Evolutionary conservation across 1,140 invertebrate genomes (phyloP), one percentile per base, ranked within the genome.

Genomic region (Orchesella cincta): DNA sequence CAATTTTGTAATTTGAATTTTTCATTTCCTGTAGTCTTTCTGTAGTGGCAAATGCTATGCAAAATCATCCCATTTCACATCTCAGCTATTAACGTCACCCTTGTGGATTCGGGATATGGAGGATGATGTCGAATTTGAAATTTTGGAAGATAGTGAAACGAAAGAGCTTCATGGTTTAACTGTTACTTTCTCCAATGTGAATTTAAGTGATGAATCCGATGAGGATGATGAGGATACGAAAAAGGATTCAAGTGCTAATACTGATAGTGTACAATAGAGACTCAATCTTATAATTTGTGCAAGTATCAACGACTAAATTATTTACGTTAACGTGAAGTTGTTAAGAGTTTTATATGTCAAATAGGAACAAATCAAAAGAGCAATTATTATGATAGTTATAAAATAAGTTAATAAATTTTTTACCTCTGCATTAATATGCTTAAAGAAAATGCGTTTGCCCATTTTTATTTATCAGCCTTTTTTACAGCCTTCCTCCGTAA

Each of bases 11-110:
- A n/a, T n/a, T n/a, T n/a, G n/a, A n/a, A n/a, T n/a, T n/a, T n/a
- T n/a, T n/a, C n/a, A n/a, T n/a, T n/a, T n/a, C n/a, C n/a, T 86
- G 74, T 82, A 90, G 88, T 92, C 92, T 82, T 96, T 92, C 84
- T 97, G 94, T 83, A 93, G 91, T 78, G 91, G 91, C 78, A 83
- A 86, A 28, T 96, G 94, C 85, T 95, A 93, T 82, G 91, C 91
- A 83, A 90, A 92, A 20, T 92, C 92, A 1, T 89, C 90, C 81
- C 91, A 91, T 85, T 86, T 95, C 26, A 91, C 94, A 81, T 88
- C 90, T 77, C 94, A 96, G 86, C 89, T 96, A 82, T 86, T 91
- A 18, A 91, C 90, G 0, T 92, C 91, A 83, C 94, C 94, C 0
- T 83, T 96, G 1, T 96, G 94, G 94, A 84, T 93, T 16, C 88